Base-by-base conservation (phyloP, 1,140 invertebrate genomes). In the Drosophila saltans region DNA sequence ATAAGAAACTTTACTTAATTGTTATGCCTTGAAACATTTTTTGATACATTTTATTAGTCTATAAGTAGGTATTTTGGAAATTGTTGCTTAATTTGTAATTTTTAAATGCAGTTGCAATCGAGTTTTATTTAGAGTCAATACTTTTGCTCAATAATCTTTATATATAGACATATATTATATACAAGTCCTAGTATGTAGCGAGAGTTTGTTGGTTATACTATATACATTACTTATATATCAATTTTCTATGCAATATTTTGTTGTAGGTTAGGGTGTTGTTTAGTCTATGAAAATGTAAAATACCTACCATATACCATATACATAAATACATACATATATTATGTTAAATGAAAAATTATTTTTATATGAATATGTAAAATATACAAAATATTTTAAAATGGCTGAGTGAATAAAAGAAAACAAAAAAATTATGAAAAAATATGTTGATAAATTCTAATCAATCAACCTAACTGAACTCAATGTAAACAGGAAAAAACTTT, bases 81-180 rank as follows among this genome's bases (percentile, higher is more conserved):
- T 88, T 89, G 84, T 88, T 88, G 84, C 84, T 81, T 88, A 88
- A 80, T 88, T 84, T 88, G 70, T 89, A 89, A 85, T 79, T 56
- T 61, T 78, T 78, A 41, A 78, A 89, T 59, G 57, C 77, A 86
- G 68, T 80, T 83, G 69, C 75, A 88, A 88, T 83, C 43, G 78
- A 81, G 78, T 78, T 81, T 84, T 83, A 69, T 52, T 52, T 9
- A 24, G 68, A 85, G 76, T 86, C 72, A 82, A 66, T 79, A 66
- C 21, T 82, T 82, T 80, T 69, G 83, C 80, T 82, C 71, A 75
- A 80, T 60, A 76, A 69, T 36, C 75, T 69, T 63, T 59, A 55
- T 69, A 69, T 11, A 71, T 71, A 36, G 5, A 56, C 58, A 48
- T 55, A 65, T 8, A 36, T 55, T 2, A 72, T 73, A 69, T 48